Percentiles rank a stretch among this genome's conserved stretches.
Evolutionary conservation across 2,888 invertebrate species (phyloP).

Genomic region (Phortica magna): DNA sequence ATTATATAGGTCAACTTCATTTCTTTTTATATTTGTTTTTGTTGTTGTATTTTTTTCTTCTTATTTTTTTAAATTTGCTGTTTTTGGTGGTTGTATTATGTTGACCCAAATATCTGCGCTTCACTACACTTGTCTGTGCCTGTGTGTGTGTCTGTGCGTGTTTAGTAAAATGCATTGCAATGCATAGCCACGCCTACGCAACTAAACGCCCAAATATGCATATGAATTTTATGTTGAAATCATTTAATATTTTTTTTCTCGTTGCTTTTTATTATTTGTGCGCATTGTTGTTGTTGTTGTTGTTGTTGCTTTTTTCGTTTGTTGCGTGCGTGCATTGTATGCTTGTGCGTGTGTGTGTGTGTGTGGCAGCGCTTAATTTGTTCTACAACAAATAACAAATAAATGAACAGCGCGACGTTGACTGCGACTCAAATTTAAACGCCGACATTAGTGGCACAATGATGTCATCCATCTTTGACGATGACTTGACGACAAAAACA

Average conservation of each 20-base stretch:
- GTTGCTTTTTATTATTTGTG: not conserved
- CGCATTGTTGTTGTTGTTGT: not conserved
- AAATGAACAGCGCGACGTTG: no score
- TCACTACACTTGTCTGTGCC: not conserved
- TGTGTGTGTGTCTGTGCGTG: not conserved
- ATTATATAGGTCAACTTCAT: constrained; percentile 65
- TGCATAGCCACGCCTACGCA: not conserved
- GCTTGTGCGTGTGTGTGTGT: not conserved
- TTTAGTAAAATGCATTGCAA: not conserved
- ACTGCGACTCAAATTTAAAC: constrained; percentile 1
- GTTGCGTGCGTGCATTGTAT: not conserved
- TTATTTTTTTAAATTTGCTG: not conserved
- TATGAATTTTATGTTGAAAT: constrained; percentile 1
- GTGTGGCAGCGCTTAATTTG: not conserved
- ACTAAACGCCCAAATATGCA: not conserved
- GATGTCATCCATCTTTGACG: constrained; percentile 8
- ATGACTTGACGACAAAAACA: not conserved
- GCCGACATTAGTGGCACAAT: constrained; percentile 2
- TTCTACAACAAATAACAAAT: no score
- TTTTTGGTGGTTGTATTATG: constrained; percentile 1
- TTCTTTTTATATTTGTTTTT: constrained; percentile 63
- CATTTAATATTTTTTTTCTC: not conserved
- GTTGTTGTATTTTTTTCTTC: constrained; percentile 34
- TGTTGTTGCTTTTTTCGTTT: not conserved
- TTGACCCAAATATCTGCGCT: constrained; percentile 8